phyloP scores from a whole-genome alignment of 2,113 vertebrate species.

The Psettodes erumei region DNA sequence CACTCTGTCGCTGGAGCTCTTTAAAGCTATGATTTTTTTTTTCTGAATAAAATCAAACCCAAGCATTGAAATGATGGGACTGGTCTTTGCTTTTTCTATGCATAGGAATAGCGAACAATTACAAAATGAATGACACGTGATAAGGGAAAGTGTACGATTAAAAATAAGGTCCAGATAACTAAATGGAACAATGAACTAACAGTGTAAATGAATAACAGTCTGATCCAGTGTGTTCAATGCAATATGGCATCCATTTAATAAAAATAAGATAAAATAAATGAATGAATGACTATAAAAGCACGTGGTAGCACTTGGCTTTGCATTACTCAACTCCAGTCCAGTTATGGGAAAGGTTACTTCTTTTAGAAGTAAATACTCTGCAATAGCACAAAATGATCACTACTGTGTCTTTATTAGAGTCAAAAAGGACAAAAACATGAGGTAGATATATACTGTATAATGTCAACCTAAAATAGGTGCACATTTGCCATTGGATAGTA shows the following conservation, averaged over 20 bases:
- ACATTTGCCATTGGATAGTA: background rate
- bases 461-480: background rate
- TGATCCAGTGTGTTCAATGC: background rate
- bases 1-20: background rate
- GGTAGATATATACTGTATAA: background rate
- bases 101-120: too few species aligned
- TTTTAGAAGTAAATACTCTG: too few species aligned
- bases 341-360: too few species aligned
- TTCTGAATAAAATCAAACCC: constrained; percentile 64
- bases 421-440: background rate
- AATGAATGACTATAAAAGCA: background rate
- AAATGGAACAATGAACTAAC: background rate
- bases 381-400: too few species aligned
- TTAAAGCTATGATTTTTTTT: constrained; percentile 5
- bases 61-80: constrained; percentile 56
- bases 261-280: background rate
- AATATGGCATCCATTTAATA: background rate
- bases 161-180: background rate
- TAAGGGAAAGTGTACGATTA: background rate
- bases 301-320: background rate
- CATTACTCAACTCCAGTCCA: background rate
- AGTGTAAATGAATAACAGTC: background rate
- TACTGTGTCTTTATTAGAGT: too few species aligned
- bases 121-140: background rate
- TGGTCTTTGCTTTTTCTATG: background rate